Percentiles rank a stretch among this genome's conserved stretches.
phyloP scores from a whole-genome alignment of 2,113 vertebrate species.

The Myotis yumanensis region DNA sequence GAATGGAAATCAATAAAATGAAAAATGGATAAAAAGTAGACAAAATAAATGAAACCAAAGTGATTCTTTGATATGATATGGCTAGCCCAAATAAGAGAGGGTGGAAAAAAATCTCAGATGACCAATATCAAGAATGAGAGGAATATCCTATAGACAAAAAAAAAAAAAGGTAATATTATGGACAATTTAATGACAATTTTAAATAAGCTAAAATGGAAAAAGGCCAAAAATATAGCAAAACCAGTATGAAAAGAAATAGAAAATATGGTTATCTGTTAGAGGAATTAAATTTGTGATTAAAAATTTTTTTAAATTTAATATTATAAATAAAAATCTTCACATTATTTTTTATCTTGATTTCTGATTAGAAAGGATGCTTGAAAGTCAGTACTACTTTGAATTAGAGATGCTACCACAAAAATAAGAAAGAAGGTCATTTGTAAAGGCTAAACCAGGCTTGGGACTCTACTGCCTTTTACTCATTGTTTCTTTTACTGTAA shows the following conservation, averaged over 20 bases:
- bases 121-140: background rate
- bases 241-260: background rate
- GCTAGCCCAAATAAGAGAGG: background rate
- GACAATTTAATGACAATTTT: background rate
- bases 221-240: background rate
- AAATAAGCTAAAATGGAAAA: background rate
- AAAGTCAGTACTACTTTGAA: background rate
- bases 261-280: background rate
- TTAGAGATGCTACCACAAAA: constrained; percentile 30
- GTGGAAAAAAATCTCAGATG: background rate
- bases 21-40: constrained; percentile 1
- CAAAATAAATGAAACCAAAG: background rate
- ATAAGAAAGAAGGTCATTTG: background rate
- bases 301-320: background rate
- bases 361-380: background rate
- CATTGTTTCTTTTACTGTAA: background rate
- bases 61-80: background rate
- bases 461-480: background rate
- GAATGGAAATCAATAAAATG: background rate
- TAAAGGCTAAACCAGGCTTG: background rate
- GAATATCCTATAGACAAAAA: background rate
- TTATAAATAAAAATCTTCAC: background rate
- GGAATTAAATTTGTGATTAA: background rate
- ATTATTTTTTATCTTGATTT: constrained; percentile 16
- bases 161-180: background rate